Base-by-base conservation (phyloP, 1,140 invertebrate genomes). In the Magallana angulata region DNA sequence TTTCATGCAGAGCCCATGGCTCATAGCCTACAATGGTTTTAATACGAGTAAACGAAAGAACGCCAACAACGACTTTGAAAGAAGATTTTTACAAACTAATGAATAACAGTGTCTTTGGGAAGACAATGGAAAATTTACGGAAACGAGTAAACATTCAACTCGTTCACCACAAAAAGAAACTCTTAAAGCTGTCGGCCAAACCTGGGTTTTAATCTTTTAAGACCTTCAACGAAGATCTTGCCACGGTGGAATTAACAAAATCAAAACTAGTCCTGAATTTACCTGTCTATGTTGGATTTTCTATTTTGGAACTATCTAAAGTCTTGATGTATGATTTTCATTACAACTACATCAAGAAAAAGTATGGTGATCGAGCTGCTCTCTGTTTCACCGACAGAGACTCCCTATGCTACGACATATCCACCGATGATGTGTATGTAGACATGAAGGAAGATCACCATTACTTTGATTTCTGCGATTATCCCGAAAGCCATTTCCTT, bases 41-140 rank as follows among this genome's bases (percentile, higher is more conserved):
- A 91, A 89, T 36, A 90, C 89, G 14, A 24, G 92, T 11, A 83
- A 92, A 24, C 89, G 95, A 91, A 92, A 90, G 85, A 62, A 87
- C 68, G 93, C 95, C n/a, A 93, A 84, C 56, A 94, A 92, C 86
- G 92, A 92, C n/a, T 95, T 95, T 91, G 92, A 94, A 89, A 94
- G 24, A 95, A 91, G 92, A 95, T 81, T 93, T 94, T 86, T 95
- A 87, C 88, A 96, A 95, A 92, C 82, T 94, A 9, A 92, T 94
- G 89, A 95, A 94, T 84, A 95, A 95, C 88, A 64, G 89, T n/a
- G 89, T 94, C n/a, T 96, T 95, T 91, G 95, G 95, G 7, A 95
- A 95, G 91, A 94, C 93, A 5, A 94, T 95, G 90, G 80, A 87
- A 12, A 87, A 87, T 81, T 58, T 81, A 7, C 68, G 92, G 56